Conservation (phyloP, 2,888 invertebrate genomes). For the Prionchulus punctatus region DNA sequence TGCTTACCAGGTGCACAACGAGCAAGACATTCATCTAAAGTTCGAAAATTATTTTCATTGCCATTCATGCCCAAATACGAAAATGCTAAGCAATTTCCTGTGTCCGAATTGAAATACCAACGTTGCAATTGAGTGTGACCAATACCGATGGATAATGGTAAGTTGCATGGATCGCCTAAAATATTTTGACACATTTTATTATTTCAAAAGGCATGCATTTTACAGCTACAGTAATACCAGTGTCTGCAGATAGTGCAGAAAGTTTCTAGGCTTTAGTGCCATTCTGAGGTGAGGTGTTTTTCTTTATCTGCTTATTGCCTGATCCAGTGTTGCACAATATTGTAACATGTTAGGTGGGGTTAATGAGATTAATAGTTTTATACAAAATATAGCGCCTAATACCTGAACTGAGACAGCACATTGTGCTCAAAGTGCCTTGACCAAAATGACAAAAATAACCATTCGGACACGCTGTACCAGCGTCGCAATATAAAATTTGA, state of each 20-base stretch:
- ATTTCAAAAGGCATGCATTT: neutral
- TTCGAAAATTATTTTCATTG: constrained; percentile 15
- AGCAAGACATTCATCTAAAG: constrained; percentile 5
- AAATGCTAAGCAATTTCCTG: constrained; percentile 11
- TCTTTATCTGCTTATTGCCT: no score
- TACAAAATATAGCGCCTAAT: no score
- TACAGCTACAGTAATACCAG: no score
- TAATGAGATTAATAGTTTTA: no score
- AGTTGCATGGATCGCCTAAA: constrained; percentile 11
- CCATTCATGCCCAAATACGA: constrained; percentile 15
- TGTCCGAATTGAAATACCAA: constrained; percentile 12
- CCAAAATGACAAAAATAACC: constrained; percentile 12
- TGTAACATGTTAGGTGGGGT: no score
- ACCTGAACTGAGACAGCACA: constrained; percentile 10
- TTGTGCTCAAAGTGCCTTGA: constrained; percentile 5
- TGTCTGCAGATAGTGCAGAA: no score
- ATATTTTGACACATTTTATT: neutral
- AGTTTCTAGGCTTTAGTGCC: no score
- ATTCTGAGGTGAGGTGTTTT: no score
- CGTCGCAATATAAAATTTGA: constrained; percentile 8
- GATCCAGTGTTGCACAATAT: no score
- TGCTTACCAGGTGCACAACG: constrained; percentile 7
- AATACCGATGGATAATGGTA: constrained; percentile 12
- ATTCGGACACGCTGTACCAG: constrained; percentile 1
- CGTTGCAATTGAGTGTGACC: constrained; percentile 12